A percentile compares a stretch with the other conserved stretches of the same genome.
Evolutionary conservation across 2,113 vertebrate species (phyloP).

Genomic region (Cheilinus undulatus): DNA sequence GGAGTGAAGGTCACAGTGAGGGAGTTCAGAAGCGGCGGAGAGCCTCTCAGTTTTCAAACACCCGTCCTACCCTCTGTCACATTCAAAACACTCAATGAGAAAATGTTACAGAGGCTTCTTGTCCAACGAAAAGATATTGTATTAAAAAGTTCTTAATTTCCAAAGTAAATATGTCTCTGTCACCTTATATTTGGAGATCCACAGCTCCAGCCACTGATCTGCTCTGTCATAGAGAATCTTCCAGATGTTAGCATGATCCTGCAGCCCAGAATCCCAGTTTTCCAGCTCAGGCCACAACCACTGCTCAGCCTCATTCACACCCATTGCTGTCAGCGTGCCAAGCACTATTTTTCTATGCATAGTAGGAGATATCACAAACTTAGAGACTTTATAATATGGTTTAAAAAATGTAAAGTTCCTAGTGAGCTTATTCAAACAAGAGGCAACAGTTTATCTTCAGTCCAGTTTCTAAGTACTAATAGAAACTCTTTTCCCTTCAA

Average conservation of each 20-base stretch:
- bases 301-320: slow-evolving; percentile 56
- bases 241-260: slow-evolving; percentile 38
- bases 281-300: slow-evolving; percentile 70
- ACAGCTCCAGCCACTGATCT: slow-evolving; percentile 67
- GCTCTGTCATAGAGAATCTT: slow-evolving; percentile 49
- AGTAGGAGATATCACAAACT: too few species aligned
- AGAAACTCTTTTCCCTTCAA: too few species aligned
- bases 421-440: too few species aligned
- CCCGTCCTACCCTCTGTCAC: slow-evolving; percentile 35
- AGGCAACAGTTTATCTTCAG: too few species aligned
- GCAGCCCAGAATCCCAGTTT: slow-evolving; percentile 49
- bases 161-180: too few species aligned
- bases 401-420: too few species aligned
- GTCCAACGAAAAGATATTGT: too few species aligned
- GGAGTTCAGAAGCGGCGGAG: slow-evolving; percentile 15
- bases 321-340: slow-evolving; percentile 51
- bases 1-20: slow-evolving; percentile 30
- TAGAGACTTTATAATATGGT: too few species aligned
- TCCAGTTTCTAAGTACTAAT: too few species aligned
- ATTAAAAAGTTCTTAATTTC: too few species aligned
- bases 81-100: slow-evolving; percentile 26
- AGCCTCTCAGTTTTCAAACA: slow-evolving; percentile 46
- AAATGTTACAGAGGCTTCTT: too few species aligned
- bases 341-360: slow-evolving; percentile 46
- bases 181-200: slow-evolving; percentile 76